Base-by-base conservation (phyloP, 2,888 invertebrate genomes). In the Cabera pusaria region DNA sequence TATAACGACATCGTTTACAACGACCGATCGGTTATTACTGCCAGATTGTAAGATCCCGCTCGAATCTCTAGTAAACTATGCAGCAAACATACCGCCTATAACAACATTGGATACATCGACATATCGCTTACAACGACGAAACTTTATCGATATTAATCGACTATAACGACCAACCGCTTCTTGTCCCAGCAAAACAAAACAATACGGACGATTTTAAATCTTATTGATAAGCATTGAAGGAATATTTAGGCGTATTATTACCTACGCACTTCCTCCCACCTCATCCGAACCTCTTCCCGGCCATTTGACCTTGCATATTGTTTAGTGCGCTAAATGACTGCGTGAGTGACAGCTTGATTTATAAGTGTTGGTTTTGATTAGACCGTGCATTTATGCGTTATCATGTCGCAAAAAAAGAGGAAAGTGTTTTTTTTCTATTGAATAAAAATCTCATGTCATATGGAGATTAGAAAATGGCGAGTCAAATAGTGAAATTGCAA, bases 381-480 rank as follows among this genome's bases (percentile, higher is more conserved):
- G 19, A 19, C 5, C 19, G 19, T 14, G 14, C 14, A 14, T 3
- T 14, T 14, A 4, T n/a, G n/a, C n/a, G n/a, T n/a, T n/a, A n/a
- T n/a, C n/a, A n/a, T n/a, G n/a, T n/a, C n/a, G n/a, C n/a, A n/a
- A n/a, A n/a, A n/a, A n/a, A n/a, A n/a, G n/a, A n/a, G n/a, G n/a
- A n/a, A n/a, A n/a, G n/a, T n/a, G n/a, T n/a, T n/a, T 5, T n/a
- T n/a, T n/a, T n/a, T 16, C 7, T 42, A 45, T 54, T 44, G 39
- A 53, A 49, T 52, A 54, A 50, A 56, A 58, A 44, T 27, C 40
- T 21, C 28, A 33, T 19, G 24, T 52, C n/a, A 49, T 55, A 41
- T 46, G 18, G 19, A 37, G 32, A 44, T 47, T 53, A 49, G 36
- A 51, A 41, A 48, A 44, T 34, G 52, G 51, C n/a, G 37, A 45